phyloP scores from a whole-genome alignment of 2,113 vertebrate species.

The Cnemophilus loriae region DNA sequence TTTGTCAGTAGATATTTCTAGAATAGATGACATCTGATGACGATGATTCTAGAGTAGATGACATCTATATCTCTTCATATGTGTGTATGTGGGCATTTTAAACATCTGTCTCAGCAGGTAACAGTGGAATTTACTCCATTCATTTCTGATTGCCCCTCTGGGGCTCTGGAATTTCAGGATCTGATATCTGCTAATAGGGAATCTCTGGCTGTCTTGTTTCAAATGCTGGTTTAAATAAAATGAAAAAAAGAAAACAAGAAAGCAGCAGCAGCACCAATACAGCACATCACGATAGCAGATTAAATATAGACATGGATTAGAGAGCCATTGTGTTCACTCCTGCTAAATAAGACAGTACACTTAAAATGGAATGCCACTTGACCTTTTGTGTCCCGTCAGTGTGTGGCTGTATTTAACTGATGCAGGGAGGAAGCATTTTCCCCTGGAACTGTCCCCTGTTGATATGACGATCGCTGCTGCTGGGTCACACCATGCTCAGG shows the following conservation, averaged over 20 bases:
- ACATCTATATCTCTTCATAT: neutral
- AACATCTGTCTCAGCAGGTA: neutral
- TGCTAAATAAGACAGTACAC: slow-evolving; percentile 71
- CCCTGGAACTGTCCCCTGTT: slow-evolving; percentile 22
- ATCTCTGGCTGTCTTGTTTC: neutral
- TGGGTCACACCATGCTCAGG: slow-evolving; percentile 58
- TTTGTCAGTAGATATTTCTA: neutral
- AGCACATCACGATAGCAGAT: slow-evolving; percentile 44
- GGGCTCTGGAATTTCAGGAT: slow-evolving; percentile 11
- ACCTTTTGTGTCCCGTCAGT: slow-evolving; percentile 47
- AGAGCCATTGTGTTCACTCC: slow-evolving; percentile 72
- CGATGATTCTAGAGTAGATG: neutral
- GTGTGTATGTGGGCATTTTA: neutral
- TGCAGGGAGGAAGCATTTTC: slow-evolving; percentile 12
- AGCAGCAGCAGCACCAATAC: neutral
- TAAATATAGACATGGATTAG: slow-evolving; percentile 80
- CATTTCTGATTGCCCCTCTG: neutral
- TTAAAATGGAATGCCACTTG: slow-evolving; percentile 71
- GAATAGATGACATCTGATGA: neutral
- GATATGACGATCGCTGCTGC: slow-evolving; percentile 38
- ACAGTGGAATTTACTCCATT: neutral
- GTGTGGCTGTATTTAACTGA: slow-evolving; percentile 62
- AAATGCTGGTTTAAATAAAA: slow-evolving; percentile 21
- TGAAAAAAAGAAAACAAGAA: neutral
- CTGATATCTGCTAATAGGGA: neutral